These are phyloP conservation scores for Dromaius novaehollandiae DNA, from an alignment of 2,113 vertebrate genomes.

Conservation along the genomic window DNA sequence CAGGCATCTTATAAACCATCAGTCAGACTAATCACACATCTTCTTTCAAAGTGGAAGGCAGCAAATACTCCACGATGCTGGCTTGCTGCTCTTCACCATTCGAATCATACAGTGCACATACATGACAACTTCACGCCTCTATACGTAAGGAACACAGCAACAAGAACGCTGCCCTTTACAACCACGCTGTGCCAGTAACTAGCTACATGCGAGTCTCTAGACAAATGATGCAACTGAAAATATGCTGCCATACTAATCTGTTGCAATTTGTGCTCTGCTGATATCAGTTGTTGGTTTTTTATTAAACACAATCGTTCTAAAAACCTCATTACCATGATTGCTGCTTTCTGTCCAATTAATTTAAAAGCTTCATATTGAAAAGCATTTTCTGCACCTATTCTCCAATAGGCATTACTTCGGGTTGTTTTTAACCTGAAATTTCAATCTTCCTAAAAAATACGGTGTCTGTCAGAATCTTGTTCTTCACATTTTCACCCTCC, in stretches of 20 bases:
- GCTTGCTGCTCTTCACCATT: background rate
- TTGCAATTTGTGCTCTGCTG: background rate
- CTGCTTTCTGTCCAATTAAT: background rate
- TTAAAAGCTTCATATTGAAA: background rate
- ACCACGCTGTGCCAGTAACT: background rate
- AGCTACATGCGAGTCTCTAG: background rate
- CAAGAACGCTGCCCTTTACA: background rate
- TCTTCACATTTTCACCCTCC: background rate
- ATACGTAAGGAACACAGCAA: rapidly evolving
- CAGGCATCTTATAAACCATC: background rate
- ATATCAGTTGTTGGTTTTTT: background rate
- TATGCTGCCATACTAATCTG: background rate
- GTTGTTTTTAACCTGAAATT: background rate
- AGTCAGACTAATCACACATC: rapidly evolving
- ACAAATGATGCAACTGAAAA: background rate
- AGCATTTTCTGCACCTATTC: background rate
- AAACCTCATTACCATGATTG: background rate
- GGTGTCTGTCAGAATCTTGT: background rate
- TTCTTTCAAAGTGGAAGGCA: background rate
- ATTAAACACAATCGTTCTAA: background rate
- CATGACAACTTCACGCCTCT: rapidly evolving
- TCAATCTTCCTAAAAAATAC: background rate
- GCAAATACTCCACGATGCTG: background rate
- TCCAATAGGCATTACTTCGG: background rate
- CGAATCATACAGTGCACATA: background rate